Base-by-base conservation (phyloP, 92 coral and sea anemone genomes). In the Parazoanthus atlanticus region DNA sequence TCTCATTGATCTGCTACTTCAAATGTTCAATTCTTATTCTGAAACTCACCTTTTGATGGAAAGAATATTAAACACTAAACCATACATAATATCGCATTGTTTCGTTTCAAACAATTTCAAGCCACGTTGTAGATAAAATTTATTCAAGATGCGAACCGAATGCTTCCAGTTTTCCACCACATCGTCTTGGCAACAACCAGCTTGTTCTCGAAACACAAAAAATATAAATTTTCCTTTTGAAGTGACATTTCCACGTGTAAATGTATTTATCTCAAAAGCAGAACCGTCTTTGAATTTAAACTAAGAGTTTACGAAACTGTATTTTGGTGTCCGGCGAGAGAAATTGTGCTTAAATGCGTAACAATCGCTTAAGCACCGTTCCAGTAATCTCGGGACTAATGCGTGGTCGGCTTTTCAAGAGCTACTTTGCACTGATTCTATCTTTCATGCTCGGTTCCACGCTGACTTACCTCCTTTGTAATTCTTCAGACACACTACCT, bases 351-450 rank as follows among this genome's bases (percentile, higher is more conserved):
- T 40, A 41, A 29, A 84, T 84, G 87, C 78, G 41, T 70, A 41
- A 29, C 15, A 28, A n/a, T 5, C 67, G 87, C 40, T 10, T 83
- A 5, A 38, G 3, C 25, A 61, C 67, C 29, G 65, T 84, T 43
- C 67, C 87, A 31, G 71, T 80, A 80, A 58, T 80, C 46, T 64
- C 84, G 43, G 84, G 71, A 10, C 78, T 84, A 70, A 17, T 70
- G 74, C 87, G 87, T 28, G 56, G 78, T 8, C 87, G 87, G n/a
- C 31, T 70, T 84, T 38, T 71, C 67, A 84, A 70, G 74, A 84
- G 47, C 77, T 41, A 84, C 64, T 84, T 71, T 21, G 78, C 87
- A 0, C 41, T 84, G 12, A 28, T 84, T 8, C 29, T 84, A 43
- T 84, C 87, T 15, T 84, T 84, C 67, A 19, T 70, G 64, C 87